Conservation (phyloP, 2,113 vertebrate species). For the Theristicus caerulescens region DNA sequence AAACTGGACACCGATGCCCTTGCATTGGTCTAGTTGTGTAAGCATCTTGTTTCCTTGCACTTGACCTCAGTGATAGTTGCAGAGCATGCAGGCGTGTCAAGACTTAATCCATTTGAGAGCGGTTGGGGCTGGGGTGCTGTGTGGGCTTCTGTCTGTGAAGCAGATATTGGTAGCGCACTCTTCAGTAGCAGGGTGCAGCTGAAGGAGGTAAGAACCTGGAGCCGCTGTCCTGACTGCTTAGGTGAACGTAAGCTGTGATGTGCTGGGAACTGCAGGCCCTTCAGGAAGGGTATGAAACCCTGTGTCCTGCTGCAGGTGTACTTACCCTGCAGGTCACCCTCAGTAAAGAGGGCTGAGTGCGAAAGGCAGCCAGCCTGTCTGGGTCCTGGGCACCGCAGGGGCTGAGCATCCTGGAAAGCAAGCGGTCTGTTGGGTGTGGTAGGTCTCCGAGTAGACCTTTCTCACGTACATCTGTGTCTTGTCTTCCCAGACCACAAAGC, state of each 20-base stretch:
- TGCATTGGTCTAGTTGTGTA: background rate
- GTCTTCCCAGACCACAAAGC: background rate
- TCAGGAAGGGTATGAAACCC: background rate
- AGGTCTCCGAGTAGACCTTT: background rate
- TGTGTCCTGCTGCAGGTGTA: background rate
- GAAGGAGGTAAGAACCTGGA: background rate
- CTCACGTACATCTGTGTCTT: accelerated
- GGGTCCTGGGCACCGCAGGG: background rate
- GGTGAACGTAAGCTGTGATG: no score
- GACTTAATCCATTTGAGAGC: background rate
- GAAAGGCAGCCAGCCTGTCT: background rate
- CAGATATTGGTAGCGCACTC: background rate
- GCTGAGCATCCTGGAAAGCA: background rate
- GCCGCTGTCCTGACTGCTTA: background rate
- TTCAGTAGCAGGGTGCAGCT: background rate
- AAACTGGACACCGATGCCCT: background rate
- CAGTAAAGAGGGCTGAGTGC: background rate
- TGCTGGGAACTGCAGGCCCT: background rate
- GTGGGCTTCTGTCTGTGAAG: background rate
- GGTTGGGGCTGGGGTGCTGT: background rate
- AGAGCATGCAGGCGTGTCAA: background rate
- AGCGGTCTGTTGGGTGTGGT: background rate
- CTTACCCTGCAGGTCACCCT: background rate
- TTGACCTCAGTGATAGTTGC: background rate
- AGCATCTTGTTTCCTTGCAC: background rate